Conservation (phyloP, 2,797 vertebrate genomes). For the Mallotus villosus region DNA sequence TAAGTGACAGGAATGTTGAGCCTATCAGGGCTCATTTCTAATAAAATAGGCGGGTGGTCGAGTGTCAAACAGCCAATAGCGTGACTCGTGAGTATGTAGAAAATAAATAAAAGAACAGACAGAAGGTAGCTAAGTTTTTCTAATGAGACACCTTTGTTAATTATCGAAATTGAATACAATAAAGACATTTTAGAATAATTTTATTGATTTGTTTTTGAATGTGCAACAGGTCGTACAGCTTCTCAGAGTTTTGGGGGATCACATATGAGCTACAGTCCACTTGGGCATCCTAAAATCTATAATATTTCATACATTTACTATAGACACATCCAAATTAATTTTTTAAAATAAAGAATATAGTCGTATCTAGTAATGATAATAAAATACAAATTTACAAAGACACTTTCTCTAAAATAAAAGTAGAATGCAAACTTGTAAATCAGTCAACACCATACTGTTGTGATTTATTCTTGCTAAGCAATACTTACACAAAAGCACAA, state of each 20-base stretch:
- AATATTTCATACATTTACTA: no score
- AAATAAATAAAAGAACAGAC: not conserved
- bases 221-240: not conserved
- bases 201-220: not conserved
- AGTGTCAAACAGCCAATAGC: not conserved
- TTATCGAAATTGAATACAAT: not conserved
- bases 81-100: not conserved
- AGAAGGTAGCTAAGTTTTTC: no score
- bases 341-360: no score
- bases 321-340: no score
- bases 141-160: not conserved
- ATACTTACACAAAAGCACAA: not conserved
- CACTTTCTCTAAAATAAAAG: not conserved
- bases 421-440: not conserved
- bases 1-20: not conserved
- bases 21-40: not conserved
- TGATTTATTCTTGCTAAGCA: not conserved
- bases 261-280: no score
- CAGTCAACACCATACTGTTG: no score
- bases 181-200: not conserved
- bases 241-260: no score
- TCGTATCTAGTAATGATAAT: no score
- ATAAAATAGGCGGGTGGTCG: not conserved
- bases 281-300: no score
- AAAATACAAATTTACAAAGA: not conserved